These are phyloP conservation scores for Caenorhabditis auriculariae DNA, from an alignment of 2,888 invertebrate genomes.

Conservation along the genomic window DNA sequence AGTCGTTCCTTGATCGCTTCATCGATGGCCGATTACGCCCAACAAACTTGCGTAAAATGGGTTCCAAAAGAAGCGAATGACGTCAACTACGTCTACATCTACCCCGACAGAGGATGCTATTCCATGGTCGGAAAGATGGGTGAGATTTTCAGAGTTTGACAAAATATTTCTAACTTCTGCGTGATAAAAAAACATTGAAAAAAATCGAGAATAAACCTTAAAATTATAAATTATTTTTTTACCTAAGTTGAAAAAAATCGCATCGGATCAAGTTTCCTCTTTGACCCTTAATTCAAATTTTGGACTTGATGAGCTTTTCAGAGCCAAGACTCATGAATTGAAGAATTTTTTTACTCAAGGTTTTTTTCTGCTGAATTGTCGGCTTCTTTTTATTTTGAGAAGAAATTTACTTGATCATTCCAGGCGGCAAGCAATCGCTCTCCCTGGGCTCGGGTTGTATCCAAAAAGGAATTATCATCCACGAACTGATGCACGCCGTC, in stretches of 20 bases:
- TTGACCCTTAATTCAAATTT: no score
- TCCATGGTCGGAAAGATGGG: conserved; percentile 61
- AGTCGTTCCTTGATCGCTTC: conserved; percentile 62
- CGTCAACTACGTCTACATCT: conserved; percentile 61
- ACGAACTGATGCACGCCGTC: conserved; percentile 62
- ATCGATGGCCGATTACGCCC: conserved; percentile 60
- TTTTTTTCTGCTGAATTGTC: not conserved
- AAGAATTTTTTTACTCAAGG: no score
- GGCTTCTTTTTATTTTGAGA: not conserved
- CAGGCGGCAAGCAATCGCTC: conserved; percentile 53
- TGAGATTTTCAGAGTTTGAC: conserved; percentile 10
- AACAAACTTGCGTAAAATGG: conserved; percentile 60
- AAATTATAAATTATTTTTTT: not conserved
- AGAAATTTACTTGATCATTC: not conserved
- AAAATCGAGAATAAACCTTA: not conserved
- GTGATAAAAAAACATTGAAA: not conserved
- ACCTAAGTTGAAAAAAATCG: not conserved
- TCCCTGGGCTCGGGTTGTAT: conserved; percentile 62
- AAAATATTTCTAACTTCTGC: no score
- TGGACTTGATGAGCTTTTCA: no score
- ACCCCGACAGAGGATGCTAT: conserved; percentile 62
- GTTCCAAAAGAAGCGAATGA: conserved; percentile 55
- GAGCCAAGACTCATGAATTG: not conserved
- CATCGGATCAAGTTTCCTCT: no score
- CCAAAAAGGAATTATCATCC: conserved; percentile 62